Base-by-base conservation (phyloP, 2,797 vertebrate genomes). In the Danio tinwini region DNA sequence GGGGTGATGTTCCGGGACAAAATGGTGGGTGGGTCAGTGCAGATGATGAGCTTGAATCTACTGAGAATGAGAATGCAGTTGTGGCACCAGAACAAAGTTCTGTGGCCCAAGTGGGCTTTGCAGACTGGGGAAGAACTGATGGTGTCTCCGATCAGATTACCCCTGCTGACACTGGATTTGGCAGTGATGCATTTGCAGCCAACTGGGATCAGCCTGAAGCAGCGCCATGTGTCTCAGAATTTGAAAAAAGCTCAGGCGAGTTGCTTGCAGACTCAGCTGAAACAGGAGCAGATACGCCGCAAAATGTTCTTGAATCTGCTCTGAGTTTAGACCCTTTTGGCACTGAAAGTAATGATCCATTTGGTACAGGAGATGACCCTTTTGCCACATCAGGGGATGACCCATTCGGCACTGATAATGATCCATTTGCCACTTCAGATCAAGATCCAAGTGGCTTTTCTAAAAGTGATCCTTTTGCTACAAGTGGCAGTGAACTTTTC, bases 21-120 rank as follows among this genome's bases (percentile, higher is more conserved):
- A 89, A 87, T 1, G 85, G 88, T 14, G 90, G 88, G 55, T 93
- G 91, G 91, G 80, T 76, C 0, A 91, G 87, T 73, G 87, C 89
- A 5, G 91, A 92, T 40, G 90, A 91, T 50, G 91, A 92, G 9
- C 84, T 85, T 7, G 86, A 77, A 17, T 55, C 68, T 70, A 83
- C 82, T n/a, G 64, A 56, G 4, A 64, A 49, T 58, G 65, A 75
- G 42, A 75, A 72, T 59, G 44, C 44, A 0, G 17, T 19, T 6
- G 76, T 82, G 11, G 78, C 58, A 44, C 29, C 63, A 56, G 76
- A 83, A 21, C 79, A 82, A 62, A 53, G 16, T 29, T 71, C 7
- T 44, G 71, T 59, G n/a, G 62, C 29, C 45, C 83, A 78, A 64
- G 83, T 42, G 64, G 40, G 47, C 39, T 81, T 63, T 56, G 55